Evolutionary conservation across 2,888 invertebrate genomes (phyloP).

Genomic region (Eubasilissa splendida): DNA sequence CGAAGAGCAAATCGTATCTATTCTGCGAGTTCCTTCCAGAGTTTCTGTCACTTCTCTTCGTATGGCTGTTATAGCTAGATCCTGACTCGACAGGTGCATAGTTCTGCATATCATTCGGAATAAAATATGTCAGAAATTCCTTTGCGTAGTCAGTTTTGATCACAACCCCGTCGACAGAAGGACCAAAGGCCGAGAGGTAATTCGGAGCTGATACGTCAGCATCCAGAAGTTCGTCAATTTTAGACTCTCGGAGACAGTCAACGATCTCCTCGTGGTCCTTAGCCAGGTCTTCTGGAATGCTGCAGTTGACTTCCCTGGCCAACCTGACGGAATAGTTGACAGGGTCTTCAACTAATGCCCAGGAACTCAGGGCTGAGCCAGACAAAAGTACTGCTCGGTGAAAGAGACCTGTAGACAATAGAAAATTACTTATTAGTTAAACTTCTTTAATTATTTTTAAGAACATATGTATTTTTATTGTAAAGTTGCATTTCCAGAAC

Average conservation of each 20-base stretch:
- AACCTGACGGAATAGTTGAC: conserved; percentile 86
- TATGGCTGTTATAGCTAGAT: conserved; percentile 70
- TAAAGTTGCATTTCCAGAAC: no score
- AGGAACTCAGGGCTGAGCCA: conserved; percentile 90
- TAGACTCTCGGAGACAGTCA: conserved; percentile 85
- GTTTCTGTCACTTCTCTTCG: conserved; percentile 73
- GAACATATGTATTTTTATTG: not conserved
- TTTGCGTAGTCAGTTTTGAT: conserved; percentile 91
- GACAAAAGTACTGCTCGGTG: conserved; percentile 90
- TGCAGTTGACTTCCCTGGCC: conserved; percentile 86
- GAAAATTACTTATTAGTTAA: conserved; percentile 6
- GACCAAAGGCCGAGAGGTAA: conserved; percentile 91
- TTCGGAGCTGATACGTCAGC: conserved; percentile 86
- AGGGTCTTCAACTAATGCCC: conserved; percentile 92
- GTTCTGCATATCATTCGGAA: conserved; percentile 77
- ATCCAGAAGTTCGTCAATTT: conserved; percentile 81
- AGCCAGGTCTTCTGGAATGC: conserved; percentile 85
- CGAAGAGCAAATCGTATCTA: conserved; percentile 89
- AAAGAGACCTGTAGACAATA: conserved; percentile 80
- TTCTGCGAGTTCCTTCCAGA: conserved; percentile 75
- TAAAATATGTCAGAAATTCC: conserved; percentile 81
- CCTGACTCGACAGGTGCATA: conserved; percentile 75
- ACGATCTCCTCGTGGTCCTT: conserved; percentile 89
- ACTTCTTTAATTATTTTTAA: not conserved
- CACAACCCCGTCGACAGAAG: conserved; percentile 94